Base-by-base conservation (phyloP, 1,140 invertebrate species). In the Rhopalosiphum padi region DNA sequence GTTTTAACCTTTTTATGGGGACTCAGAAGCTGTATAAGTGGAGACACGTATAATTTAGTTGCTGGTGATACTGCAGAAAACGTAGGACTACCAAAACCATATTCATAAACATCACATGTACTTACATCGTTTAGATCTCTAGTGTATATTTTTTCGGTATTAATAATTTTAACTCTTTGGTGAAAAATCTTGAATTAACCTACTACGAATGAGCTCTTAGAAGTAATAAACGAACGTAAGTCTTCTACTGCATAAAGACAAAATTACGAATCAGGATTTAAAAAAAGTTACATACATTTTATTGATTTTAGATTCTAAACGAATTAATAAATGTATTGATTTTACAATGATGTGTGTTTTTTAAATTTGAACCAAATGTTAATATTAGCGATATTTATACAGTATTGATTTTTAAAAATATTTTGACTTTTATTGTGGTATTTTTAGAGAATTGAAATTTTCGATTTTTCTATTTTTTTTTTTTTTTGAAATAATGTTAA, bases 41-140 rank as follows among this genome's bases (percentile, higher is more conserved):
- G 83, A 86, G 83, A 86, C 83, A 46, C 43, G 25, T 86, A 86
- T 86, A 30, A 86, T 85, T 43, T 85, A 43, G 83, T 86, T 86
- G 8, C 41, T 46, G 43, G 83, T 86, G 83, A 86, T 25, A 86
- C 41, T 46, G 6, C 53, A 55, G 83, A 86, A 86, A 46, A 86
- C 6, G 83, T 15, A 30, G 41, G 41, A 46, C 18, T 15, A 6
- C 25, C 3, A 86, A 86, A 46, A 86, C 5, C 7, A 46, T 86
- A 0, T 86, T 86, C 25, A 86, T 86, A 86, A 46, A 30, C 83
- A 46, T 86, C 83, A 86, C 0, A 9, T 86, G 22, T 46, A 86
- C 41, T 23, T 21, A 1, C 2, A 83, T 21, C 35, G n/a, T 43
- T 86, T 86, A 22, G 41, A 43, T 30, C 25, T 86, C 41, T 86